A percentile compares a stretch with the other conserved stretches of the same genome.
Evolutionary conservation across 2,888 invertebrate genomes (phyloP).

Genomic region (Limnephilus rhombicus): DNA sequence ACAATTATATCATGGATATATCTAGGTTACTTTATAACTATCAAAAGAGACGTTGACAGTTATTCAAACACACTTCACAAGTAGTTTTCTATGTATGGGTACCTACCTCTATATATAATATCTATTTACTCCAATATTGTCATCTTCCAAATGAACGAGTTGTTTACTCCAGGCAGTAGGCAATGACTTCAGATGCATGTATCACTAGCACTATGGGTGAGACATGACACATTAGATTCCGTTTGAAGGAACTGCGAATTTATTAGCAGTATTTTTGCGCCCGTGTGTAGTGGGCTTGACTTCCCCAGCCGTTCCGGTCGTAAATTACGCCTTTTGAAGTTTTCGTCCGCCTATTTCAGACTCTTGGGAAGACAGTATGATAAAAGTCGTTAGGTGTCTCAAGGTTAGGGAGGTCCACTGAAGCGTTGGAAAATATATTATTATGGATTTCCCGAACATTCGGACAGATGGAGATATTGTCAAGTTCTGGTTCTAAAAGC

Average conservation of each 20-base stretch:
- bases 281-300: slow-evolving; percentile 7
- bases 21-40: no score
- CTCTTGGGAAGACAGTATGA: background rate
- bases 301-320: slow-evolving; percentile 7
- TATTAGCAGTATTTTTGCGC: background rate
- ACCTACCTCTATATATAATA: background rate
- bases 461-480: background rate
- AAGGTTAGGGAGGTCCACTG: background rate
- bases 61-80: background rate
- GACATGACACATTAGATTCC: background rate
- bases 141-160: background rate
- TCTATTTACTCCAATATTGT: background rate
- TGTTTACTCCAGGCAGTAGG: background rate
- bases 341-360: slow-evolving; percentile 9
- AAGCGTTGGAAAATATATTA: background rate
- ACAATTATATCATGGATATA: no score
- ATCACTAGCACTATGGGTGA: background rate
- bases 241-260: background rate
- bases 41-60: background rate
- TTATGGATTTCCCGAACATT: background rate
- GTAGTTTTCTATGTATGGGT: background rate
- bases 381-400: slow-evolving; percentile 7
- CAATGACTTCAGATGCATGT: background rate
- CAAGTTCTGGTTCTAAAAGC: background rate
- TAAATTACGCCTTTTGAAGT: slow-evolving; percentile 7